phyloP scores from a whole-genome alignment of 53 echinoderm and acorn worm species.

The Paracentrotus lividus region DNA sequence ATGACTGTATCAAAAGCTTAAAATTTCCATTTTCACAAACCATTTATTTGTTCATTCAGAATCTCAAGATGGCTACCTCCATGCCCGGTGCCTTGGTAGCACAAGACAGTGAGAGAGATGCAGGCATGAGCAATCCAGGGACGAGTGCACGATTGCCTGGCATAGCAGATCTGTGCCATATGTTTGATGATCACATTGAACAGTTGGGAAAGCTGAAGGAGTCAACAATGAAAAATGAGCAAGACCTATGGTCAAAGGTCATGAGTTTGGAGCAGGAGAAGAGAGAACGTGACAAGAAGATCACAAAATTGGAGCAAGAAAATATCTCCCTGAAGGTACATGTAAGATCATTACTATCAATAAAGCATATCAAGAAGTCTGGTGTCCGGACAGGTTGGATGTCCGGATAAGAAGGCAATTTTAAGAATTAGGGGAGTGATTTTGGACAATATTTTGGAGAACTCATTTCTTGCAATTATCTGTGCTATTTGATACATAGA shows the following conservation, averaged over 20 bases:
- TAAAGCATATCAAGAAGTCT: too few species aligned
- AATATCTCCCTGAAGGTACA: neutral
- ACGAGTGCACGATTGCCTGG: neutral
- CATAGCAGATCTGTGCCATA: neutral
- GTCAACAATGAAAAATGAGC: neutral
- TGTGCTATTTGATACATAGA: too few species aligned
- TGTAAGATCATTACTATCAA: too few species aligned
- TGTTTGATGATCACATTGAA: slow-evolving; percentile 11
- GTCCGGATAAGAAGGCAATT: too few species aligned
- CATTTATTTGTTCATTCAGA: neutral
- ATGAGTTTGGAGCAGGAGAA: neutral
- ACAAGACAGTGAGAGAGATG: neutral
- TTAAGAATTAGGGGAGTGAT: too few species aligned
- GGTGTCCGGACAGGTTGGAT: too few species aligned
- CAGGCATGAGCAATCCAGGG: neutral
- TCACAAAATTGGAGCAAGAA: neutral
- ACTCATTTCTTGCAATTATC: too few species aligned
- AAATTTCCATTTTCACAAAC: neutral
- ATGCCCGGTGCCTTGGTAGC: neutral
- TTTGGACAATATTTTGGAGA: too few species aligned
- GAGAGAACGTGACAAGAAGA: neutral
- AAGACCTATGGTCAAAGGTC: neutral
- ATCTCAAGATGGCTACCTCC: neutral
- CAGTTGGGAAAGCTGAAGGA: slow-evolving; percentile 15
- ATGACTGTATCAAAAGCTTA: too few species aligned